Base-by-base conservation (phyloP, 2,113 vertebrate species). In the Ameiurus melas region DNA sequence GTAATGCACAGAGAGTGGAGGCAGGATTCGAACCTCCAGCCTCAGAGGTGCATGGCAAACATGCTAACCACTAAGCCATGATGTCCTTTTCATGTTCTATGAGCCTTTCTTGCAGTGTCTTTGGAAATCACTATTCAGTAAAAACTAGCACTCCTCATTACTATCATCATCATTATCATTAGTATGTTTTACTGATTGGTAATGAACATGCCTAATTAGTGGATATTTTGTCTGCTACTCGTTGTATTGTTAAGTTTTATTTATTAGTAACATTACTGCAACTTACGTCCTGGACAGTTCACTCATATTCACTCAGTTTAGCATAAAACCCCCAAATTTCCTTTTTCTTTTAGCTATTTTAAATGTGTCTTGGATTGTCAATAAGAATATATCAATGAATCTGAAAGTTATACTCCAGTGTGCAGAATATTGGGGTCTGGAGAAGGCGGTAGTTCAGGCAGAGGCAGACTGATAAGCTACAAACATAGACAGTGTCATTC, bases 391-490 rank as follows among this genome's bases (percentile, higher is more conserved):
- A 79, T n/a, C 79, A 39, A 53, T 53, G 20, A 51, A 78, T 88
- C 39, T 68, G 33, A 84, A 84, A n/a, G 39, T 66, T 85, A 1
- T 78, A 73, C 43, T 68, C 79, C 68, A 47, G 27, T 66, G 71
- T 36, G 53, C 22, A 88, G 27, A 84, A 68, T 51, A 77, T 20
- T 55, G 71, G 12, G 30, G 43, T 13, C 19, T 3, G 47, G 39
- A 77, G 60, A 83, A 62, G 55, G 55, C 12, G 13, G 16, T 6
- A 17, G 68, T 83, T 25, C 57, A 78, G 85, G 25, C 25, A 43
- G 27, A 47, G 64, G 12, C 47, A 17, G 4, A 33, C 68, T 66
- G 60, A 84, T 88, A 88, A 79, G 70, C 87, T 57, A 17, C 39
- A 68, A 5, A 84, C 75, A 84, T n/a, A 51, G 57, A 47, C 71